Base-by-base conservation (phyloP, 1,140 invertebrate species). In the Bombus affinis region DNA sequence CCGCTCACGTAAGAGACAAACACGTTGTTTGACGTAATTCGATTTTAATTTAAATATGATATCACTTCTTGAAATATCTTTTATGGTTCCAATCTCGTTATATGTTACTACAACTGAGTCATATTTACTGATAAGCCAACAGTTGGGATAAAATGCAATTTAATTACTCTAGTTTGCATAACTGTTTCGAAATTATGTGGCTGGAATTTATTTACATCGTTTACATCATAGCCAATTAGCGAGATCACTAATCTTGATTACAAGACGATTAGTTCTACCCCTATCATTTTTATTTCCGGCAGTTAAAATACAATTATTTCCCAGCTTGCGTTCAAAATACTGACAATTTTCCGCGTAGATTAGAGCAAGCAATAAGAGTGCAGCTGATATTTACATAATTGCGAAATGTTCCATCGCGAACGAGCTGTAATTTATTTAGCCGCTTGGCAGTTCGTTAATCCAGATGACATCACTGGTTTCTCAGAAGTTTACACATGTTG, bases 381-480 rank as follows among this genome's bases (percentile, higher is more conserved):
- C 18, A 32, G 3, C 59, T 39, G 22, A 12, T 70, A 59, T 79
- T 83, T 47, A 47, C 75, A 79, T 79, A 84, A 79, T 47, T 28
- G 22, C 25, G 22, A 47, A 79, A 84, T 25, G 35, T 47, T 71
- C 8, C 62, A 15, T 35, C 37, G 66, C 47, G 18, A 39, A n/a
- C 28, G 1, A 70, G 9, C 35, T 4, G 62, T 78, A 68, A 77
- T 78, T 66, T 28, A 39, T 70, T 83, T 83, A 75, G 9, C 32
- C 57, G 18, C 22, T 15, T 25, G 66, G 39, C 57, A 57, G 37
- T 85, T 66, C 42, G 59, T 65, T 72, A 81, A 81, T 65, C 32
- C 25, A 65, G 28, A 85, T 81, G 83, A 81, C 44, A 81, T 81
- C 78, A 73, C 25, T 47, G 15, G 32, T 65, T 73, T 81, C 78